Conservation (phyloP, 2,113 vertebrate species). For the Phasianus colchicus region DNA sequence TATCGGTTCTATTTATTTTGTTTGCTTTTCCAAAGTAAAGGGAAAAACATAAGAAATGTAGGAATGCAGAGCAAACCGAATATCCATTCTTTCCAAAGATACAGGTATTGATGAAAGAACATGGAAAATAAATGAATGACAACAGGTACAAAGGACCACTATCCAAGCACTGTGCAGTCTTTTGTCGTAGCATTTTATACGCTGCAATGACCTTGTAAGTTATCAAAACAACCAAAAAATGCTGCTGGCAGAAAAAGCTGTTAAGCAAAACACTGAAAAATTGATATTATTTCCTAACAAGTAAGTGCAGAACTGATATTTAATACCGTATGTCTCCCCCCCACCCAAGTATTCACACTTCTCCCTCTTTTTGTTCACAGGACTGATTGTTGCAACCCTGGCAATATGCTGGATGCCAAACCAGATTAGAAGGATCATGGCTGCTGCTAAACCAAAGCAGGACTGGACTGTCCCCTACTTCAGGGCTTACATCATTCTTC, state of each 20-base stretch:
- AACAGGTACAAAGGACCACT: conserved; percentile 61
- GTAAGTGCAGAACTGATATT: conserved; percentile 51
- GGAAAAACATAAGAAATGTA: conserved; percentile 29
- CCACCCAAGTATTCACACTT: not conserved
- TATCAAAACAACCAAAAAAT: conserved; percentile 51
- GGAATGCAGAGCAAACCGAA: conserved; percentile 18
- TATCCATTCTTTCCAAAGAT: conserved; percentile 49
- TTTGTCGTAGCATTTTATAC: conserved; percentile 39
- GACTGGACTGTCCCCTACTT: conserved; percentile 86
- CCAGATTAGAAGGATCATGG: conserved; percentile 91
- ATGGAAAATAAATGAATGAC: conserved; percentile 58
- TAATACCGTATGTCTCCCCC: not conserved
- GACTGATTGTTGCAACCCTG: conserved; percentile 88
- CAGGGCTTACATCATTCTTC: conserved; percentile 81
- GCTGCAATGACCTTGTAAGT: conserved; percentile 59
- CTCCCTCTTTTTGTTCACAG: conserved; percentile 67
- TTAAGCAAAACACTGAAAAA: conserved; percentile 70
- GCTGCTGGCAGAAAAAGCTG: conserved; percentile 71
- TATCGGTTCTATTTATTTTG: conserved; percentile 63
- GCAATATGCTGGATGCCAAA: conserved; percentile 93
- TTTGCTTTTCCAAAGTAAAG: conserved; percentile 52
- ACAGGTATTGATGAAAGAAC: conserved; percentile 59
- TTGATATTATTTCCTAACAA: conserved; percentile 57
- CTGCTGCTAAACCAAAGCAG: conserved; percentile 85
- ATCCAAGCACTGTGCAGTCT: conserved; percentile 56